phyloP scores from a whole-genome alignment of 1,140 invertebrate species.

The Drosophila nebulosa region DNA sequence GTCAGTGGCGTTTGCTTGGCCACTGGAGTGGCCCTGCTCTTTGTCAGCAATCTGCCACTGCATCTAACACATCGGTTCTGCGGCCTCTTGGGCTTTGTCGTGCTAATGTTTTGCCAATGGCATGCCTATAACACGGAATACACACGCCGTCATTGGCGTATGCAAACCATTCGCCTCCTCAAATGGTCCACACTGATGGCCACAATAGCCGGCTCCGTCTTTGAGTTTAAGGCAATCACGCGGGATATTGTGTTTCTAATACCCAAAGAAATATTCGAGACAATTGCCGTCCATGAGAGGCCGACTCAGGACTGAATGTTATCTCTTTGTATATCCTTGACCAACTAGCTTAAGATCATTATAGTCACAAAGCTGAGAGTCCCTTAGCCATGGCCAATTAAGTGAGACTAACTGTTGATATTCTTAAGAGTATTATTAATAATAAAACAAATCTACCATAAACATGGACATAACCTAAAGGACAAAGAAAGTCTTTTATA shows the following conservation, averaged over 20 bases:
- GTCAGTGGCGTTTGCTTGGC: neutral
- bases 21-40: constrained; percentile 4
- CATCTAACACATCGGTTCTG: constrained; percentile 14
- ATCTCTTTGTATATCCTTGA: too few species aligned
- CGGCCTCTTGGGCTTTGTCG: neutral
- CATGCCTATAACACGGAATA: constrained; percentile 33
- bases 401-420: too few species aligned
- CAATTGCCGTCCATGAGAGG: neutral
- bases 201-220: neutral
- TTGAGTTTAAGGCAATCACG: constrained; percentile 2
- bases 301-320: neutral
- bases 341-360: too few species aligned
- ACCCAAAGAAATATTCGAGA: neutral
- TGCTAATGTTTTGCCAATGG: constrained; percentile 1
- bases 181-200: constrained; percentile 10
- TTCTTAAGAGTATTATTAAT: too few species aligned
- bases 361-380: too few species aligned
- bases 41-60: neutral
- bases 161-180: neutral
- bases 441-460: too few species aligned
- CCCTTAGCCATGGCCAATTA: too few species aligned
- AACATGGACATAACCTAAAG: too few species aligned
- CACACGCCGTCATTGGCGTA: constrained; percentile 13
- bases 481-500: too few species aligned
- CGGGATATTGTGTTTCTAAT: neutral